A percentile compares a stretch with the other conserved stretches of the same genome.
Evolutionary conservation across 1,140 invertebrate genomes (phyloP).

Genomic region (Lysiphlebus fabarum): DNA sequence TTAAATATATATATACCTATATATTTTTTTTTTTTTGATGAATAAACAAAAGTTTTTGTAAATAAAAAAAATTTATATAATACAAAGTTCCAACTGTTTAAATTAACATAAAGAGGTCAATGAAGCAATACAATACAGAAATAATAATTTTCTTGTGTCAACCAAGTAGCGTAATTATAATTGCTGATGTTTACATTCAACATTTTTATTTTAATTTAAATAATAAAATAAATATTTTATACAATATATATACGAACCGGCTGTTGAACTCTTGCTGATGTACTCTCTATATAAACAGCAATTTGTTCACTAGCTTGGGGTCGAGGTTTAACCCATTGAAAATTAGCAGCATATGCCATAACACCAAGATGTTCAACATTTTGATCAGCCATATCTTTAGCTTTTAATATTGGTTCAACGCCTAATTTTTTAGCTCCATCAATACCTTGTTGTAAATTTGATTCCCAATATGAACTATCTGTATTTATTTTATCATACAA

Average conservation of each 20-base stretch:
- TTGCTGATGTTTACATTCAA: not conserved
- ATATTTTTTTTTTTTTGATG: too few relatives aligned
- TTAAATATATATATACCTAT: too few relatives aligned
- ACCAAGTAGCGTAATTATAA: too few relatives aligned
- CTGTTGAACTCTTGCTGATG: slow-evolving; percentile 78
- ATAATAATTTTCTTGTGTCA: too few relatives aligned
- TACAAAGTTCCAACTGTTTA: too few relatives aligned
- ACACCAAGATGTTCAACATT: slow-evolving; percentile 93
- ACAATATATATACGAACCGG: slow-evolving; percentile 59
- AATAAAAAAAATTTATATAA: too few relatives aligned
- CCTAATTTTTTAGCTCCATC: slow-evolving; percentile 67
- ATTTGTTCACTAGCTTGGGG: slow-evolving; percentile 77
- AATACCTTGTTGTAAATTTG: slow-evolving; percentile 74
- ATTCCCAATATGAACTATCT: slow-evolving; percentile 75
- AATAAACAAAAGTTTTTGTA: too few relatives aligned
- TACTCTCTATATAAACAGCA: slow-evolving; percentile 71
- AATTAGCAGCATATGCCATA: slow-evolving; percentile 90
- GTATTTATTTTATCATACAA: slow-evolving; percentile 72
- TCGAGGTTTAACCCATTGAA: slow-evolving; percentile 81
- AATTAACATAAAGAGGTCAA: too few relatives aligned
- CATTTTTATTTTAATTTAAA: not conserved
- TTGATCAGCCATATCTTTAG: slow-evolving; percentile 90
- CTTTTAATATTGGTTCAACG: slow-evolving; percentile 83
- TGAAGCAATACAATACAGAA: too few relatives aligned
- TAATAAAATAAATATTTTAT: not conserved